Conservation (phyloP, 2,797 vertebrate genomes). For the Neomorphus geoffroyi region DNA sequence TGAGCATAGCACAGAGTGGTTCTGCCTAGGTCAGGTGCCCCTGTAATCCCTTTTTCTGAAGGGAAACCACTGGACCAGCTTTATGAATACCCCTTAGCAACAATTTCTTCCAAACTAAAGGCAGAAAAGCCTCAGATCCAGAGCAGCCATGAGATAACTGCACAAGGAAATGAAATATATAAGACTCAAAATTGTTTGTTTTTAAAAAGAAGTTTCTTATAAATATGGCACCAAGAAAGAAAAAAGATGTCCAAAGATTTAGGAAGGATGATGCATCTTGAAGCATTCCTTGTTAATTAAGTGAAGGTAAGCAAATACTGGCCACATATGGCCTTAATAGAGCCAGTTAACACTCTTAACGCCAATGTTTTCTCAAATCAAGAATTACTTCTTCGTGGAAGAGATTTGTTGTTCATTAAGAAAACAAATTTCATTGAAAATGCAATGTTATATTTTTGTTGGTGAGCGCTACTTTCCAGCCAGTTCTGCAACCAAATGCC, state of each 20-base stretch:
- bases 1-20: accelerated
- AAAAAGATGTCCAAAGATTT: neutral
- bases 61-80: neutral
- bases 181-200: neutral
- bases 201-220: neutral
- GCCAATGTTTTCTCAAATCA: neutral
- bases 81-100: neutral
- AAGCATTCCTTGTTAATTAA: neutral
- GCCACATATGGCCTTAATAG: neutral
- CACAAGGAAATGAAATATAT: neutral
- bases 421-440: neutral
- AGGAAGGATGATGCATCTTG: neutral
- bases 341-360: neutral
- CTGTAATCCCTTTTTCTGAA: neutral
- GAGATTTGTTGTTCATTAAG: neutral
- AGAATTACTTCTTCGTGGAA: neutral
- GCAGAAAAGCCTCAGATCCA: neutral
- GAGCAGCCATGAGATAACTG: neutral
- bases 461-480: neutral
- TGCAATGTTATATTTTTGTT: neutral
- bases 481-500: neutral
- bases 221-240: neutral
- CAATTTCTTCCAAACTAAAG: neutral
- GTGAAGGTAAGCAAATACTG: neutral
- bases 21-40: neutral